Base-by-base conservation (phyloP, 2,888 invertebrate genomes). In the Yponomeuta plumbellus region DNA sequence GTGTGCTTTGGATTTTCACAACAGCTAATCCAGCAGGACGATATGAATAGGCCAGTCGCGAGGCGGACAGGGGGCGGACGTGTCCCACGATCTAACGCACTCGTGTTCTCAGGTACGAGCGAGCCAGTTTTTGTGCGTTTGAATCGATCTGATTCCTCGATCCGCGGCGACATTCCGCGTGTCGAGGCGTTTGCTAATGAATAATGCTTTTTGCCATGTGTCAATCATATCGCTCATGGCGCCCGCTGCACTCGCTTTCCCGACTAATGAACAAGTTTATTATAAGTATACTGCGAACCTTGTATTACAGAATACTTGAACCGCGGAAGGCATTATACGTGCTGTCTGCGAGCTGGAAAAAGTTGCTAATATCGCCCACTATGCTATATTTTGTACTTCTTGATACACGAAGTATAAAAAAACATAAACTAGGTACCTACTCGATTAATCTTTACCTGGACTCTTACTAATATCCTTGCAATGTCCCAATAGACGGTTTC, bases 131-230 rank as follows among this genome's bases (percentile, higher is more conserved):
- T 78, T 78, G 72, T 68, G 67, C 68, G 67, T 69, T 73, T 75
- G 63, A 72, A 73, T 73, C 76, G 74, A 76, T 74, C 72, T 73
- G 71, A 72, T 73, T 77, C 71, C 72, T 67, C 69, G 70, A 20
- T 72, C 71, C 39, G 71, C 70, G 67, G 74, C 69, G 68, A 68
- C 78, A 77, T 78, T 75, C 78, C 56, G 22, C 44, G 40, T 65
- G 62, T 62, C 52, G 57, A 23, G 63, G 52, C 68, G 66, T 66
- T 69, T 66, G 69, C 70, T 71, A 71, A 78, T 78, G 76, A 75
- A 77, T 78, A 74, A 73, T 70, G 69, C 71, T 80, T 81, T 81
- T 81, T 80, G 69, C 67, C 61, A 52, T 17, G 22, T 59, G 66
- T 66, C 66, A 66, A 66, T 63, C 63, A 63, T 63, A 63, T 63